These are phyloP conservation scores for Dendronephthya gigantea DNA, from an alignment of 64 coral and sea anemone species.

Conservation along the genomic window DNA sequence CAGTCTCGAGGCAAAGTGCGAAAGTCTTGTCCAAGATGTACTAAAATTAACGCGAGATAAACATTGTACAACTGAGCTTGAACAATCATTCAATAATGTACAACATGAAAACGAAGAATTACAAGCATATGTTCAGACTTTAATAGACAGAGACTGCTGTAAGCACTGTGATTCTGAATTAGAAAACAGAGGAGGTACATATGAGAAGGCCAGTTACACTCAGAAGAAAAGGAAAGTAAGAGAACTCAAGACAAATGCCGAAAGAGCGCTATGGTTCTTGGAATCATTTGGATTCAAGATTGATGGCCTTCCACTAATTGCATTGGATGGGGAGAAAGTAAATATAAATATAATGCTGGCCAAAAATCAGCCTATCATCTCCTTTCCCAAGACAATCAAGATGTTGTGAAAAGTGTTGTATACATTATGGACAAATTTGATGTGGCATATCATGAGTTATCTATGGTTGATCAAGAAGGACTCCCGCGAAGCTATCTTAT, in stretches of 20 bases:
- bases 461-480: not conserved
- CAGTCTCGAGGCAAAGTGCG: not conserved
- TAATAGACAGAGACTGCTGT: not conserved
- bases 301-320: not conserved
- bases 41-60: not conserved
- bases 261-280: not conserved
- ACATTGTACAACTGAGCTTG: not conserved
- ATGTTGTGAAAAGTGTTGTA: not conserved
- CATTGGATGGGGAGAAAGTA: not conserved
- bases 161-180: not conserved
- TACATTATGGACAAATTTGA: constrained; percentile 16
- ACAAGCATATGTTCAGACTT: not conserved
- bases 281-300: not conserved
- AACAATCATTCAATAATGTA: not conserved
- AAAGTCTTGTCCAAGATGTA: not conserved
- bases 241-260: not conserved
- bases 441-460: not conserved
- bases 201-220: not conserved
- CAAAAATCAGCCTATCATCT: not conserved
- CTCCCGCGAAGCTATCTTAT: not conserved
- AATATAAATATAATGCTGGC: not conserved
- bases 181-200: not conserved
- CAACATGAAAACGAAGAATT: not conserved
- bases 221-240: not conserved
- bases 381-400: not conserved